Evolutionary conservation across 2,888 invertebrate species (phyloP), one percentile per base, ranked within the genome.

Genomic region (Drosophila barbarae): DNA sequence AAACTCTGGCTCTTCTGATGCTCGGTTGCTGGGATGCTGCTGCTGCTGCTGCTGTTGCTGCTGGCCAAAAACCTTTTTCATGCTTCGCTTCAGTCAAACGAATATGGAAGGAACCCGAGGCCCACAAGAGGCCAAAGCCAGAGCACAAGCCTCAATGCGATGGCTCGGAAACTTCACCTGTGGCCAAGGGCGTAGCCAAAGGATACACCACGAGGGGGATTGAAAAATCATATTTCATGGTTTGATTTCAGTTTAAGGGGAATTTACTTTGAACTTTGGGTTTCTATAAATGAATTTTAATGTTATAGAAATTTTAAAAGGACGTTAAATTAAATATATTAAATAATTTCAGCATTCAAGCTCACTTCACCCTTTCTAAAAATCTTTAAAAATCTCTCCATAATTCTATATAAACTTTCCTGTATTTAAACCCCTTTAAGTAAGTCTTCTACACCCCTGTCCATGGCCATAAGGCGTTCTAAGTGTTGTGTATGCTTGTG

Each of bases 41-140:
- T 36, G 35, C 9, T 36, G 35, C 9, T 26, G 26, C 15, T 30
- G 44, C 42, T 46, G 1, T 5, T 26, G 47, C 47, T 65, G 41
- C 18, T 69, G 32, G 72, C 72, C 82, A 69, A 78, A 82, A 84
- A 80, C 83, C 85, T 76, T 80, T 78, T 84, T 74, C 77, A 82
- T 79, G 74, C 80, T 82, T 69, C 81, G 44, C 52, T 65, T 69
- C 79, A 74, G 52, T 59, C 59, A 52, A 61, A 53, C 51, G 52
- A 59, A 39, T 54, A 13, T 32, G 30, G 46, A 46, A 18, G 44
- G 63, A 52, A 42, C 47, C 64, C 63, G 65, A 49, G 65, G 55
- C 71, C 72, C 56, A 64, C 44, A 53, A 65, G 46, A 46, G 65
- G 54, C 56, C 52, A 57, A 61, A 55, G 60, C 50, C 47, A 32